These are phyloP conservation scores for Monopterus albus DNA, from an alignment of 2,113 vertebrate genomes.

Conservation along the genomic window DNA sequence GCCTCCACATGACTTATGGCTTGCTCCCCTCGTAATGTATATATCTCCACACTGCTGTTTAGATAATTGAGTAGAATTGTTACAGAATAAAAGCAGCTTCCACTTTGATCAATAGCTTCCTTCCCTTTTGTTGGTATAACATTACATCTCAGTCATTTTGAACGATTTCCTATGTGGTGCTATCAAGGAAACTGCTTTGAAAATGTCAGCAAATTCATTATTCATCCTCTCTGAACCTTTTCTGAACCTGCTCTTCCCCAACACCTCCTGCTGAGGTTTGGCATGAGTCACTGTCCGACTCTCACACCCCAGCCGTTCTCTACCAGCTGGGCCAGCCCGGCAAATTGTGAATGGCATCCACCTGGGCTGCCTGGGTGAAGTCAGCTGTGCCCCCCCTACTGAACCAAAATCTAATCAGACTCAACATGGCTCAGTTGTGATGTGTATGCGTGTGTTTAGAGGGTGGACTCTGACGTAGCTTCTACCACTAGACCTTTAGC, in stretches of 20 bases:
- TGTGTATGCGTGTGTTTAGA: neutral
- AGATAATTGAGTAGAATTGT: neutral
- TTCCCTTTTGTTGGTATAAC: neutral
- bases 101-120: neutral
- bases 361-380: neutral
- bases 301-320: neutral
- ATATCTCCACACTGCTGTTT: neutral
- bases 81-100: neutral
- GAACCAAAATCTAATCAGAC: neutral
- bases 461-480: slow-evolving; percentile 1
- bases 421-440: neutral
- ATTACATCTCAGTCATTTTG: neutral
- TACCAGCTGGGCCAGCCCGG: neutral
- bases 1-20: neutral
- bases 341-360: neutral
- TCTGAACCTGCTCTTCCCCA: too few species aligned
- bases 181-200: neutral
- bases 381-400: neutral
- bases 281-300: slow-evolving; percentile 24
- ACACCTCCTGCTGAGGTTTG: neutral
- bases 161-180: neutral
- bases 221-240: neutral
- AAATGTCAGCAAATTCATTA: slow-evolving; percentile 16
- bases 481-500: slow-evolving; percentile 1
- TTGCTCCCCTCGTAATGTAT: neutral